Evolutionary conservation across 2,797 vertebrate species (phyloP), one percentile per base, ranked within the genome.

Genomic region (Sebastes hubbsi): DNA sequence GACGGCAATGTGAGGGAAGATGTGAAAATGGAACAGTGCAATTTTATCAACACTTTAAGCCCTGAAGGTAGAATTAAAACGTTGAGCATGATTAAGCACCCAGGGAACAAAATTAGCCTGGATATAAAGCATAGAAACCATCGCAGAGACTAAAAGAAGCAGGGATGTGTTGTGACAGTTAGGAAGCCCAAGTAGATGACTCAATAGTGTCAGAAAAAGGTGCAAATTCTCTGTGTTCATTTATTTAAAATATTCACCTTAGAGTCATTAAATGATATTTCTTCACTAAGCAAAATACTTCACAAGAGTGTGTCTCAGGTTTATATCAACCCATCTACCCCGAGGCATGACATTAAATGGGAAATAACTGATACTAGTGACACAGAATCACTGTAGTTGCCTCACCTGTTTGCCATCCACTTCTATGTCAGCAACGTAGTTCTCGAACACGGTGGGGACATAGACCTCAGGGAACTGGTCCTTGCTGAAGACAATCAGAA

Each of bases 391-490:
- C 18, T 24, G n/a, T 13, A 18, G 3, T 3, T 25, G 42, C 29
- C 90, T 93, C 86, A 99, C 98, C 97, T 99, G 98, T 94, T 99
- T 99, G 83, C 97, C 88, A 78, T 99, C 98, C 93, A 99, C 98
- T 93, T 99, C 98, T 1, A 99, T 99, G 94, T 99, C 98, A 75
- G 98, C 98, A 76, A 99, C 98, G 49, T 99, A 99, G 94, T 99
- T 99, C 95, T 99, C 98, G 70, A 99, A 99, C 90, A 99, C 98
- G 0, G 98, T 99, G 86, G 98, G 98, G 69, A 99, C 98, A 20
- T 99, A 99, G 54, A 99, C 98, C 87, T 99, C 98, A 16, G 98
- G 98, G 90, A 99, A 99, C 94, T 99, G 98, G 95, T 99, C 98
- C 95, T 99, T 99, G 95, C 98, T 99, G 94, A 99, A 99, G 83